These are phyloP conservation scores for Oligia latruncula DNA, from an alignment of 2,888 invertebrate genomes.

Conservation along the genomic window DNA sequence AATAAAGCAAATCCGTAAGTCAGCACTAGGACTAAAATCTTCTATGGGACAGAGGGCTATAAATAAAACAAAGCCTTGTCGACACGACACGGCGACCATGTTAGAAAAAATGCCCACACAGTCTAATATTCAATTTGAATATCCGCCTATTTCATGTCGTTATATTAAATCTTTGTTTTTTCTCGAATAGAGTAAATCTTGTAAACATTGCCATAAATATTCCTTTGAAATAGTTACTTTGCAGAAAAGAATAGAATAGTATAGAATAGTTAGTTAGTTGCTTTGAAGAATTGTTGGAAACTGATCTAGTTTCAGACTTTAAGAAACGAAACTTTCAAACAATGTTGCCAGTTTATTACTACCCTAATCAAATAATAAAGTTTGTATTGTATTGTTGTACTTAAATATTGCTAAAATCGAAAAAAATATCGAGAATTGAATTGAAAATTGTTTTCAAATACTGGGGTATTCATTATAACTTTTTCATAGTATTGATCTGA, in stretches of 20 bases:
- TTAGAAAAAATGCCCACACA: constrained; percentile 38
- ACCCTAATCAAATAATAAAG: constrained; percentile 46
- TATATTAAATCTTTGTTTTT: constrained; percentile 51
- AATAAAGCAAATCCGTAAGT: neutral
- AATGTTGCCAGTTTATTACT: constrained; percentile 40
- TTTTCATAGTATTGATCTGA: constrained; percentile 2
- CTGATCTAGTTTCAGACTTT: constrained; percentile 37
- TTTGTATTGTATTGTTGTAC: constrained; percentile 41
- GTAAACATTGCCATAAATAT: constrained; percentile 46
- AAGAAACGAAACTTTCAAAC: constrained; percentile 40
- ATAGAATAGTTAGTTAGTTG: too few relatives aligned
- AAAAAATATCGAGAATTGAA: constrained; percentile 15
- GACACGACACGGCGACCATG: constrained; percentile 9
- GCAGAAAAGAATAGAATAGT: too few relatives aligned
- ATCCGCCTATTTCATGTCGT: constrained; percentile 57
- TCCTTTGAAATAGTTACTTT: constrained; percentile 45
- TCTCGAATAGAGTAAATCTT: constrained; percentile 39
- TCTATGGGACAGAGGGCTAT: neutral
- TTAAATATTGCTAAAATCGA: constrained; percentile 26
- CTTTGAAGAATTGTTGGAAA: constrained; percentile 37
- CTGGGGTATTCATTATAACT: constrained; percentile 11
- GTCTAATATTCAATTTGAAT: constrained; percentile 47
- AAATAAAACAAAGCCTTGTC: constrained; percentile 29
- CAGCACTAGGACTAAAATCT: neutral
- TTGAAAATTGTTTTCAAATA: constrained; percentile 32